These are phyloP conservation scores for Plebejus argus DNA, from an alignment of 2,888 invertebrate species.

Conservation along the genomic window DNA sequence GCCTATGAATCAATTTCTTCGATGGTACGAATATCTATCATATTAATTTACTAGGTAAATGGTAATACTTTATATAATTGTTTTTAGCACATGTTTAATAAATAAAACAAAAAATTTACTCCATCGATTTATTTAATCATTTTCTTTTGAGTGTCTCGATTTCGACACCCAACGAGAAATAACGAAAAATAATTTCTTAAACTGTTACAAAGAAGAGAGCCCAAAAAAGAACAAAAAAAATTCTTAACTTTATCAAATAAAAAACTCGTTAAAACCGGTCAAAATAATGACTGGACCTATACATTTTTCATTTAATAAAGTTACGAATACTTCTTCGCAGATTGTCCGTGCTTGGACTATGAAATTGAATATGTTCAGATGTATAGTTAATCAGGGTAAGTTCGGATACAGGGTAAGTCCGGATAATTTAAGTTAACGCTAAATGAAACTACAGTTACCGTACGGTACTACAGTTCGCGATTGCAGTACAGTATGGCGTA, in stretches of 20 bases:
- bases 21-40: no score
- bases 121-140: constrained; percentile 49
- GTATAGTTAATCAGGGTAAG: no score
- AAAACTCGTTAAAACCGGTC: no score
- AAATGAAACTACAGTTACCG: no score
- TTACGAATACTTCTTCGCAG: background rate
- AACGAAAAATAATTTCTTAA: constrained; percentile 38
- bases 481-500: no score
- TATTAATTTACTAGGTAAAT: no score
- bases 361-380: background rate
- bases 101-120: constrained; percentile 25
- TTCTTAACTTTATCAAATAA: background rate
- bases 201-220: background rate
- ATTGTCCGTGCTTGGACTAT: background rate
- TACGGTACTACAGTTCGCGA: no score
- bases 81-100: background rate
- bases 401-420: no score
- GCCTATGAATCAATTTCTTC: no score
- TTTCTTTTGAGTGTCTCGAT: constrained; percentile 62
- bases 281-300: no score
- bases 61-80: no score
- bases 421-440: no score
- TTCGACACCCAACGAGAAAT: constrained; percentile 58
- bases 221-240: background rate
- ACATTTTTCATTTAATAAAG: background rate